phyloP scores from a whole-genome alignment of 1,140 invertebrate species.

The Maniola jurtina region DNA sequence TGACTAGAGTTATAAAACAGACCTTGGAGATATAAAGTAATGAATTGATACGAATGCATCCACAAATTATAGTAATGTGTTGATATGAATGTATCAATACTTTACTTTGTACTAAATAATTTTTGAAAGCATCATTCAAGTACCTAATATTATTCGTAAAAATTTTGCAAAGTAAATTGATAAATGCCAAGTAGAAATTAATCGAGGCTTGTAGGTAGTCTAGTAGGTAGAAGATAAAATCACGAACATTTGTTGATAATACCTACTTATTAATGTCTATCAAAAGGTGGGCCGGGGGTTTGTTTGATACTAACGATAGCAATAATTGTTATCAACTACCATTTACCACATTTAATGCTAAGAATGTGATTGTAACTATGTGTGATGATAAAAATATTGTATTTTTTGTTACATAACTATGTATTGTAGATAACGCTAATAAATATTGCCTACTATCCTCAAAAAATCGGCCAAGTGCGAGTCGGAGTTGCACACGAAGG shows the following conservation, averaged over 20 bases:
- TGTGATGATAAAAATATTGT: background rate
- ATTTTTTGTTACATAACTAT: background rate
- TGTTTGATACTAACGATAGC: constrained; percentile 10
- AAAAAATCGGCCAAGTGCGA: no score
- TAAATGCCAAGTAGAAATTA: background rate
- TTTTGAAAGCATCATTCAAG: no score
- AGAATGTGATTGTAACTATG: background rate
- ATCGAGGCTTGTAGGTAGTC: background rate
- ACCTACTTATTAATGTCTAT: constrained; percentile 8
- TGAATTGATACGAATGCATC: background rate
- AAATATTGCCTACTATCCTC: no score
- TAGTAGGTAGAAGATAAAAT: constrained; percentile 12
- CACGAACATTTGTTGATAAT: constrained; percentile 5
- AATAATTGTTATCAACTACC: constrained; percentile 6
- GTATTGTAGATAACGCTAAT: background rate
- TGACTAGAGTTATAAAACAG: constrained; percentile 17
- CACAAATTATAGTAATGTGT: background rate
- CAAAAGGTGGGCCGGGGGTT: background rate
- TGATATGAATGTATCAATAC: no score
- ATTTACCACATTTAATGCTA: background rate
- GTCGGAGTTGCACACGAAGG: no score
- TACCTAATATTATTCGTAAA: no score
- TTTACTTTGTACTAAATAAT: no score
- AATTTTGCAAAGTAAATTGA: background rate
- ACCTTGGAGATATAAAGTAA: constrained; percentile 23